Base-by-base conservation (phyloP, 2,797 vertebrate species). In the Manis javanica region DNA sequence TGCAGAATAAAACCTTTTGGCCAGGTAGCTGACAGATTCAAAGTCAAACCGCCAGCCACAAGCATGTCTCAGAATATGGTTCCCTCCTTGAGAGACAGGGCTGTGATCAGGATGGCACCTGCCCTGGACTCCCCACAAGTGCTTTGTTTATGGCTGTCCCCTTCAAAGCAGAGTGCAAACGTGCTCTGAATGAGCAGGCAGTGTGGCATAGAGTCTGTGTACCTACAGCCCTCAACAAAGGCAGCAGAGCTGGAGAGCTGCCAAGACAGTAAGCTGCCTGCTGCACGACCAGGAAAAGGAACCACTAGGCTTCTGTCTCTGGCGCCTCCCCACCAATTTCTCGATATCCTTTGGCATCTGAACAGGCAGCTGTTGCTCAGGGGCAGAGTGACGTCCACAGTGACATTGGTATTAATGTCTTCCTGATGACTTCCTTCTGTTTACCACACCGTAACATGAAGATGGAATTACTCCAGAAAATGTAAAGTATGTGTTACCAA, bases 181-280 rank as follows among this genome's bases (percentile, higher is more conserved):
- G 1, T 71, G 68, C 96, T 95, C 19, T 59, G 77, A 46, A 85
- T 64, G 78, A 95, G 49, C 95, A 59, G 72, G 75, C 87, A 83
- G 91, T 1, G 0, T 46, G 39, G 19, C 68, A 39, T 55, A 68
- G 26, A 63, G 39, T 72, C 53, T 42, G 29, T 85, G 37, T 61
- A 96, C 84, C 90, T 96, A 85, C 88, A 92, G 75, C 79, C 90
- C 84, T 90, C 94, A 90, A 96, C 79, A 93, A 90, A 97, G 12
- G 59, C 95, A 92, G 91, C 86, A 79, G 61, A 85, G 16, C 18
- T 63, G 94, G 96, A 90, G 71, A 9, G 23, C n/a, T 87, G 97
- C 92, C 94, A 72, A 82, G 55, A 51, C 39, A 89, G 64, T 0
- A 0, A 23, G 87, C 39, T 57, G 82, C 34, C 96, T 96, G 96